These are phyloP conservation scores for Pseudachorutes palmiensis DNA, from an alignment of 1,140 invertebrate genomes.

Conservation along the genomic window DNA sequence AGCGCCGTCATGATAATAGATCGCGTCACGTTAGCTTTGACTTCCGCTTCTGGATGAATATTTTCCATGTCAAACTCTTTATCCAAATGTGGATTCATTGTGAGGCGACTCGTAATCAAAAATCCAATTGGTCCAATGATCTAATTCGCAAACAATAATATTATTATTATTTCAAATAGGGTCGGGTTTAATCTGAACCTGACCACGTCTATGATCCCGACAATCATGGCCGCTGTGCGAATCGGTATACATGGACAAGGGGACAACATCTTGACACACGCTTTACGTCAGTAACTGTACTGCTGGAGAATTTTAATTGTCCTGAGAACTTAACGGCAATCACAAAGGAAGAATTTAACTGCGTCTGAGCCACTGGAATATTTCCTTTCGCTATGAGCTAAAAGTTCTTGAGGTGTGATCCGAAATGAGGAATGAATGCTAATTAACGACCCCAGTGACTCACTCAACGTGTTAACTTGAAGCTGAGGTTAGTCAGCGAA, in stretches of 20 bases:
- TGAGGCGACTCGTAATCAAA: slow-evolving; percentile 1
- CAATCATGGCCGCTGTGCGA: neutral
- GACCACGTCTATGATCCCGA: neutral
- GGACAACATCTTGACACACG: slow-evolving; percentile 1
- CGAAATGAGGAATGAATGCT: no score
- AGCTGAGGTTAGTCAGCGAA: no score
- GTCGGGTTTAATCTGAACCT: neutral
- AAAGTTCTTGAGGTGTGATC: no score
- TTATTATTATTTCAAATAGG: slow-evolving; percentile 14
- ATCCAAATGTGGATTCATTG: slow-evolving; percentile 14
- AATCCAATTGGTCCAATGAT: slow-evolving; percentile 16
- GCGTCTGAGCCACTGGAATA: no score
- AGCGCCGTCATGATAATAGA: slow-evolving; percentile 10
- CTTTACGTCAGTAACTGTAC: no score
- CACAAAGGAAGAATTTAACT: no score
- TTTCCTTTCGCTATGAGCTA: no score
- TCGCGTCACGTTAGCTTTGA: neutral
- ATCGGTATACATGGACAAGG: slow-evolving; percentile 9
- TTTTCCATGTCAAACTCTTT: neutral
- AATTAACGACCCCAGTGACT: no score
- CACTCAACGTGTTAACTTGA: no score
- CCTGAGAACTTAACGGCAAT: no score
- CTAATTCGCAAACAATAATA: slow-evolving; percentile 8
- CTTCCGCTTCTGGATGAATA: slow-evolving; percentile 9
- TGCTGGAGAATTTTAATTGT: no score